phyloP scores from a whole-genome alignment of 2,888 invertebrate species.

The Eupithecia tripunctaria region DNA sequence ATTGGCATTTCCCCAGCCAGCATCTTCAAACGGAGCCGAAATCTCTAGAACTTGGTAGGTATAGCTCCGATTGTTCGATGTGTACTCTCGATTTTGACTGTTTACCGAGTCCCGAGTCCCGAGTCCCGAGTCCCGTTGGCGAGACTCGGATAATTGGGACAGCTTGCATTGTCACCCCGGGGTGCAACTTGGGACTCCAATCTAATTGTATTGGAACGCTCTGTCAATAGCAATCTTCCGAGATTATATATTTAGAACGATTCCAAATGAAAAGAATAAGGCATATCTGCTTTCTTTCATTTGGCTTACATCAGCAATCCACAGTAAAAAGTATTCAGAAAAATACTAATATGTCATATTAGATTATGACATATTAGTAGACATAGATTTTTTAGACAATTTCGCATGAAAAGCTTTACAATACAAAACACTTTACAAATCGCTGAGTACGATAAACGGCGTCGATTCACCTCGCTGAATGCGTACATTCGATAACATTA shows the following conservation, averaged over 20 bases:
- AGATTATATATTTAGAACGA: neutral
- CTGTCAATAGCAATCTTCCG: neutral
- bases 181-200: neutral
- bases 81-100: slow-evolving; percentile 10
- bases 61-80: neutral
- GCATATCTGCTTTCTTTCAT: neutral
- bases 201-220: slow-evolving; percentile 1
- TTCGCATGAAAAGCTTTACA: slow-evolving; percentile 17
- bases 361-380: neutral
- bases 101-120: slow-evolving; percentile 4
- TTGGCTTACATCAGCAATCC: neutral
- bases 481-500: slow-evolving; percentile 26
- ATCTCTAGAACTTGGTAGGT: neutral
- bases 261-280: neutral
- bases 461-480: slow-evolving; percentile 36
- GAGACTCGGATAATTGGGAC: neutral
- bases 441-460: slow-evolving; percentile 28
- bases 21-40: slow-evolving; percentile 5
- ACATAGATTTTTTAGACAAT: slow-evolving; percentile 11
- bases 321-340: neutral
- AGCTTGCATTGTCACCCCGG: slow-evolving; percentile 7
- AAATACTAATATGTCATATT: neutral
- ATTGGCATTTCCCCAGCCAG: neutral
- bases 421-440: slow-evolving; percentile 24
- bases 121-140: neutral